Evolutionary conservation across 2,113 vertebrate species (phyloP), one percentile per base, ranked within the genome.

Genomic region (Numida meleagris): DNA sequence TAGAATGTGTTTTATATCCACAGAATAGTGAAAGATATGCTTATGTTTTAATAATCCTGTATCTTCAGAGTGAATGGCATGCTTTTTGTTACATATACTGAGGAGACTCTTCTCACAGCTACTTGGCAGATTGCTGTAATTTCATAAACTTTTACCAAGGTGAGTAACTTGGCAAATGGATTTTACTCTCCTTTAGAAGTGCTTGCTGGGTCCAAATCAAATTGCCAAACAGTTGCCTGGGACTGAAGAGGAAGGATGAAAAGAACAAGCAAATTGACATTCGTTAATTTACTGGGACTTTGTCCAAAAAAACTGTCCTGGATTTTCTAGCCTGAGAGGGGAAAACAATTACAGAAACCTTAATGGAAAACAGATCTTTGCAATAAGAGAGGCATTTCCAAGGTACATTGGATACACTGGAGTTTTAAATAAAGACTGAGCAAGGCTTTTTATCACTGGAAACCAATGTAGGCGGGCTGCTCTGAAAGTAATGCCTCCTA

Each of bases 221-320:
- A 72, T 59, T 94, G 24, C 31, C 20, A 77, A 53, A 23, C 5
- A 34, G 12, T 76, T 79, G 2, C 34, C 71, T 73, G n/a, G 8
- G 15, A 45, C 36, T 72, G 55, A 91, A 62, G 9, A 90, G 25
- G 24, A 85, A 81, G 33, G n/a, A 27, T 43, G 46, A 80, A 77
- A 82, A 90, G 82, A 79, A 61, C 13, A 65, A 89, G 21, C 10
- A 85, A 92, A 93, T 36, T 34, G 23, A 42, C 34, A 20, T 42
- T 51, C 1, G 0, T 59, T 71, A 57, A 77, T 59, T 83, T 85
- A 57, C 33, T 72, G 42, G 38, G 51, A 59, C 11, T 81, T 75
- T 68, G 23, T 70, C n/a, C 21, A 40, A 73, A 85, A 77, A 24
- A 24, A 33, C 10, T 36, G 14, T 63, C 11, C 10, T 59, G 21